phyloP scores from a whole-genome alignment of 2,888 invertebrate species.

The Carterocephalus palaemon region DNA sequence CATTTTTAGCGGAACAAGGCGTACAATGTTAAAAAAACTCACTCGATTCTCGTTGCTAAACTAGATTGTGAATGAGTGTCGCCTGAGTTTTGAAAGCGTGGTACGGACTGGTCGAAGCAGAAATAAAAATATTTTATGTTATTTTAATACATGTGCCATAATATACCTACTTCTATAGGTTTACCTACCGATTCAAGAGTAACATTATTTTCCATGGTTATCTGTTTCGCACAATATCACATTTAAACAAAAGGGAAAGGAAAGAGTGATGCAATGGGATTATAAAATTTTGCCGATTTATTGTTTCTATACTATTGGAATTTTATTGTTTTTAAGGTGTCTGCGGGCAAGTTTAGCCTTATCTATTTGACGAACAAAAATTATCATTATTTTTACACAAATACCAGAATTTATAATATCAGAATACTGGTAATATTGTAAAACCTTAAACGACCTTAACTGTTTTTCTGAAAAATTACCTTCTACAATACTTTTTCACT shows the following conservation, averaged over 20 bases:
- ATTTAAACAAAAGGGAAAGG: constrained; percentile 10
- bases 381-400: not conserved
- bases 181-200: constrained; percentile 55
- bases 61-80: constrained; percentile 32
- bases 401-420: not conserved
- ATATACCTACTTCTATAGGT: constrained; percentile 51
- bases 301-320: too few relatives aligned
- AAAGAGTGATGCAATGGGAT: constrained; percentile 1
- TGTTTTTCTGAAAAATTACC: too few relatives aligned
- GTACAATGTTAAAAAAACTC: constrained; percentile 26
- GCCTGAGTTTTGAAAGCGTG: constrained; percentile 41
- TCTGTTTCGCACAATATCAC: constrained; percentile 33
- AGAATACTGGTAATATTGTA: too few relatives aligned
- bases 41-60: constrained; percentile 30
- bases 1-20: constrained; percentile 18
- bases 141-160: constrained; percentile 71
- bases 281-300: too few relatives aligned
- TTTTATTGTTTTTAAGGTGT: too few relatives aligned
- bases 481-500: too few relatives aligned
- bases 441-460: too few relatives aligned
- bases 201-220: constrained; percentile 29
- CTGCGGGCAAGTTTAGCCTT: too few relatives aligned
- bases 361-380: too few relatives aligned
- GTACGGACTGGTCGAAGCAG: constrained; percentile 46
- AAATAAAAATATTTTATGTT: constrained; percentile 52